Evolutionary conservation across 1,140 invertebrate species (phyloP).

Genomic region (Meloidogyne floridensis): DNA sequence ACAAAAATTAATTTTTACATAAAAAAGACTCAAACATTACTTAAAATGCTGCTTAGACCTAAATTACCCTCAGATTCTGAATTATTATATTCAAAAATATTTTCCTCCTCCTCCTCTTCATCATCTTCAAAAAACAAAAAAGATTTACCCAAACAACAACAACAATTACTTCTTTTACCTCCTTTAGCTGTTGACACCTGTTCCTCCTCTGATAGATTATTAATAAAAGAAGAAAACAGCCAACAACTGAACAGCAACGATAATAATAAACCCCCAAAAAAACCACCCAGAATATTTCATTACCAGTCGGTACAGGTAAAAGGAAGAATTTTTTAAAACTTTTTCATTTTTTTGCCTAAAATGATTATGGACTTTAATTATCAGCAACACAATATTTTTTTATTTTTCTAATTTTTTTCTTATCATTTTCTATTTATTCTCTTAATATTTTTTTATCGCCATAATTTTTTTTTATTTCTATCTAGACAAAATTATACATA

Average conservation of each 20-base stretch:
- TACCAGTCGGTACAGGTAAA: slow-evolving; percentile 34
- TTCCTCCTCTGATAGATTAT: not conserved
- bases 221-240: not conserved
- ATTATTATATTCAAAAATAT: not conserved
- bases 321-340: not conserved
- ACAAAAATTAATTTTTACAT: not conserved
- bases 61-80: slow-evolving; percentile 3
- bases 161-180: not conserved
- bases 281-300: slow-evolving; percentile 38
- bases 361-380: too few species aligned
- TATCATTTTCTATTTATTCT: too few species aligned
- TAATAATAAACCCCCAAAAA: slow-evolving; percentile 27
- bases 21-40: not conserved
- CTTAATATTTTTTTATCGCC: too few species aligned
- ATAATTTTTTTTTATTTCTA: too few species aligned
- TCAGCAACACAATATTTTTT: too few species aligned
- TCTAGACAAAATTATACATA: too few species aligned
- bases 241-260: not conserved
- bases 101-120: not conserved
- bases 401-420: too few species aligned
- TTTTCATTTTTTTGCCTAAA: too few species aligned
- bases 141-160: not conserved
- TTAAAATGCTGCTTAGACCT: not conserved
- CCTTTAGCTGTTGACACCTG: slow-evolving; percentile 5
- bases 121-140: not conserved